Percentiles rank a stretch among this genome's conserved stretches.
Conservation (phyloP, 2,113 vertebrate species). For the Sylvilagus bachmani region DNA sequence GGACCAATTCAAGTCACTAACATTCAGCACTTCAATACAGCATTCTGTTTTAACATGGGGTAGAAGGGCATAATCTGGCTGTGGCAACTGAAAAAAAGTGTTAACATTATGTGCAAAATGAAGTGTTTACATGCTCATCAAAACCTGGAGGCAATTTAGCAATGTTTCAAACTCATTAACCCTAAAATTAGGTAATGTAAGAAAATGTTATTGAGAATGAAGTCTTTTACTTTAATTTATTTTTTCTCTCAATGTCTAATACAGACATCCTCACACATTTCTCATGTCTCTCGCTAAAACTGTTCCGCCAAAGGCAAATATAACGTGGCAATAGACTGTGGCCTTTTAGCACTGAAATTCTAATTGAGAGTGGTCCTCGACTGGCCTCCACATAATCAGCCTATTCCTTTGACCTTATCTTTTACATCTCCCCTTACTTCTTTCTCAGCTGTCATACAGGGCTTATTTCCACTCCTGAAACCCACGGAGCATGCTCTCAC, state of each 20-base stretch:
- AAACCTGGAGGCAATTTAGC: not conserved
- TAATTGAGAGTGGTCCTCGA: not conserved
- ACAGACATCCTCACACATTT: not conserved
- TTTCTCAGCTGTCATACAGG: not conserved
- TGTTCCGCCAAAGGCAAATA: not conserved
- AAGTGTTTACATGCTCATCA: not conserved
- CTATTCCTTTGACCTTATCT: not conserved
- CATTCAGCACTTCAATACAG: not conserved
- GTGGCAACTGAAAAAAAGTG: not conserved
- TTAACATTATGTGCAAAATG: not conserved
- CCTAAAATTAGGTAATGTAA: not conserved
- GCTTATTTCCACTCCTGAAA: not conserved
- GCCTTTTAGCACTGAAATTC: not conserved
- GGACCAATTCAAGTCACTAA: not conserved
- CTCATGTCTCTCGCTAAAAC: not conserved
- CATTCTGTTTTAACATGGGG: not conserved
- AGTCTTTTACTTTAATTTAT: not conserved
- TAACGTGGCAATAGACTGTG: not conserved
- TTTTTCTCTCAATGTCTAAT: not conserved
- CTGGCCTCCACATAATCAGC: not conserved
- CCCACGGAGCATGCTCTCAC: not conserved
- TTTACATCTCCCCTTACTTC: not conserved
- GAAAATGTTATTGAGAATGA: not conserved
- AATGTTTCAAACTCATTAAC: not conserved
- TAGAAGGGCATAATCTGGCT: not conserved